Conservation (phyloP, 2,113 vertebrate genomes). For the Podiceps cristatus region DNA sequence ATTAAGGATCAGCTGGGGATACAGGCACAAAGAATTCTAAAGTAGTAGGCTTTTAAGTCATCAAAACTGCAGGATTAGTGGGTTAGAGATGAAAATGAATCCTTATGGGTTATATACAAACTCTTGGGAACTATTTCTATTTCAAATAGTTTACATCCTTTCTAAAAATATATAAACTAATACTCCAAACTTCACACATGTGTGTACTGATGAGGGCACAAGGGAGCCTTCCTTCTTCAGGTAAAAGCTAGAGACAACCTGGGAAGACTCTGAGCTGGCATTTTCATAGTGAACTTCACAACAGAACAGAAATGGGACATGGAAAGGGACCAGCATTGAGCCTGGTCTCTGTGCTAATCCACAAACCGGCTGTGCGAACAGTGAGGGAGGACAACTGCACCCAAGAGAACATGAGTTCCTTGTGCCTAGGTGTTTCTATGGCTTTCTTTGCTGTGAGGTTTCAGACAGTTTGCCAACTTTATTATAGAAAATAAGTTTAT, state of each 20-base stretch:
- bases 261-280: not conserved
- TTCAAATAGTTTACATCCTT: slow-evolving; percentile 34
- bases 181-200: slow-evolving; percentile 6
- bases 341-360: not conserved
- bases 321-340: not conserved
- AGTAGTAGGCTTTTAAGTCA: slow-evolving; percentile 48
- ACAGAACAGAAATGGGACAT: not conserved
- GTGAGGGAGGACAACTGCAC: not conserved
- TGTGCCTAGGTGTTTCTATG: not conserved
- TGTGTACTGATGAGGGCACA: slow-evolving; percentile 7
- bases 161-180: slow-evolving; percentile 52
- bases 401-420: not conserved
- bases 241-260: slow-evolving; percentile 2
- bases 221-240: slow-evolving; percentile 38
- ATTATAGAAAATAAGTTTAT: not conserved
- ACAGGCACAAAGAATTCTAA: slow-evolving; percentile 22
- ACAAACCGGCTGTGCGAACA: not conserved
- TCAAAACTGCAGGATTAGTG: slow-evolving; percentile 47
- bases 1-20: slow-evolving; percentile 49
- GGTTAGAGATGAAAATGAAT: slow-evolving; percentile 27
- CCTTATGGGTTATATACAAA: not conserved
- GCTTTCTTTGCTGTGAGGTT: not conserved
- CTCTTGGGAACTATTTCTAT: slow-evolving; percentile 39
- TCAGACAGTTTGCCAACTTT: not conserved
- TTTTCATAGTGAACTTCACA: not conserved